Evolutionary conservation across 1,140 invertebrate genomes (phyloP).

Genomic region (Rhynchophorus ferrugineus): DNA sequence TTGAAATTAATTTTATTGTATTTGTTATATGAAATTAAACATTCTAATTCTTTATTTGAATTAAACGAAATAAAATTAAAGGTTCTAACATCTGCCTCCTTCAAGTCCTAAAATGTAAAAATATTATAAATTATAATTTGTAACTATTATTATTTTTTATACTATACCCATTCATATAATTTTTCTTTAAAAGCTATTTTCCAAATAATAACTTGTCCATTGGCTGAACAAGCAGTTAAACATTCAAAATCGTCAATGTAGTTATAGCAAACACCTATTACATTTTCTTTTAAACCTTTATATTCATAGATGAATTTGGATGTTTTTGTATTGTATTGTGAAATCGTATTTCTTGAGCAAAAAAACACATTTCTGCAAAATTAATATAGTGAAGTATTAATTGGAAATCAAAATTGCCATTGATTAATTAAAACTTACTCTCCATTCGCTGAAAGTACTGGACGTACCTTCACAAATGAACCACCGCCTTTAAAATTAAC

Average conservation of each 20-base stretch:
- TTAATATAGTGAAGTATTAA: conserved; percentile 19
- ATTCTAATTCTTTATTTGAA: conserved; percentile 12
- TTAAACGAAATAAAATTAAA: conserved; percentile 19
- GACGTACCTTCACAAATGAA: conserved; percentile 51
- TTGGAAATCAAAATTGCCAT: conserved; percentile 7
- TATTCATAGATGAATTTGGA: conserved; percentile 48
- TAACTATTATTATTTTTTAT: too few species aligned
- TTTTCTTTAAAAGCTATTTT: conserved; percentile 46
- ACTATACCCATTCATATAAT: conserved; percentile 43
- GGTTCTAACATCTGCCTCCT: conserved; percentile 27
- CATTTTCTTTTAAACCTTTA: conserved; percentile 41
- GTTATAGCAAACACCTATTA: conserved; percentile 45
- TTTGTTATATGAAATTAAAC: conserved; percentile 21
- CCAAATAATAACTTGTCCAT: conserved; percentile 48
- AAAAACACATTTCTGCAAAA: conserved; percentile 50
- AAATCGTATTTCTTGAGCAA: conserved; percentile 47
- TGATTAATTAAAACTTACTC: conserved; percentile 47
- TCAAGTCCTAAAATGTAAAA: conserved; percentile 25
- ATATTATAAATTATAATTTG: not conserved
- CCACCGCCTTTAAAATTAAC: conserved; percentile 44
- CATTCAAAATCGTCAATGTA: conserved; percentile 42
- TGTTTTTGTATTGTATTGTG: conserved; percentile 51
- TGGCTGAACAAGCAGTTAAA: conserved; percentile 48
- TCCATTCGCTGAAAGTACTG: conserved; percentile 54
- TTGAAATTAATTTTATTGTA: conserved; percentile 12